Percentiles rank a stretch among this genome's conserved stretches.
Evolutionary conservation across 2,888 invertebrate species (phyloP).

Genomic region (Invenusta paracnida): DNA sequence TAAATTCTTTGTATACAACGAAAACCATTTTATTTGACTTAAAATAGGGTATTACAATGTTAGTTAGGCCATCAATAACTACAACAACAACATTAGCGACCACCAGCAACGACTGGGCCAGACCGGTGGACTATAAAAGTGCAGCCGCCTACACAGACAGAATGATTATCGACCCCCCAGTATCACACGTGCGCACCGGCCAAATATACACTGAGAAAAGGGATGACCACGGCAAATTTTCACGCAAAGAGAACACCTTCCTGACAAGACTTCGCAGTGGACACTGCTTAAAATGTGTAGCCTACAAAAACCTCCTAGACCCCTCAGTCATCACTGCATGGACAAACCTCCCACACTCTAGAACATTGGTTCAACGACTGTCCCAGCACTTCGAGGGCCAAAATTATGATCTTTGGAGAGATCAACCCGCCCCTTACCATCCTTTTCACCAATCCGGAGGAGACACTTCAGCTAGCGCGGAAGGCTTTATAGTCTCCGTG

Average conservation of each 20-base stretch:
- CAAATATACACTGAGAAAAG: neutral
- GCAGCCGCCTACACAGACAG: no score
- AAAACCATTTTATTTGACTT: no score
- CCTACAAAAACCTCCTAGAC: neutral
- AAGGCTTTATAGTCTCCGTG: neutral
- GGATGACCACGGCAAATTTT: neutral
- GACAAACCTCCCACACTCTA: neutral
- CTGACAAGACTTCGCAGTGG: neutral
- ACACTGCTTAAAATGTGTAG: neutral
- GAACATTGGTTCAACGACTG: neutral
- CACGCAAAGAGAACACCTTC: neutral
- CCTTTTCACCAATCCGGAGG: neutral
- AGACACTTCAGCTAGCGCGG: neutral
- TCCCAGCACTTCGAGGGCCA: neutral
- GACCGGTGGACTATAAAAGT: neutral
- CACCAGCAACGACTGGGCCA: neutral
- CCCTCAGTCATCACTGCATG: neutral
- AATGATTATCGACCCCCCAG: no score
- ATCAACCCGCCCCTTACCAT: neutral
- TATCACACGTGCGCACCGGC: neutral
- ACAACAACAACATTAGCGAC: no score
- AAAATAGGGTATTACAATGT: no score
- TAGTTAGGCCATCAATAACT: no score
- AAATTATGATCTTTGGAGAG: neutral
- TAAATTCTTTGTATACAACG: no score